A percentile compares a stretch with the other conserved stretches of the same genome.
Conservation (phyloP, 2,888 invertebrate species). For the Rhyacophila evoluta region DNA sequence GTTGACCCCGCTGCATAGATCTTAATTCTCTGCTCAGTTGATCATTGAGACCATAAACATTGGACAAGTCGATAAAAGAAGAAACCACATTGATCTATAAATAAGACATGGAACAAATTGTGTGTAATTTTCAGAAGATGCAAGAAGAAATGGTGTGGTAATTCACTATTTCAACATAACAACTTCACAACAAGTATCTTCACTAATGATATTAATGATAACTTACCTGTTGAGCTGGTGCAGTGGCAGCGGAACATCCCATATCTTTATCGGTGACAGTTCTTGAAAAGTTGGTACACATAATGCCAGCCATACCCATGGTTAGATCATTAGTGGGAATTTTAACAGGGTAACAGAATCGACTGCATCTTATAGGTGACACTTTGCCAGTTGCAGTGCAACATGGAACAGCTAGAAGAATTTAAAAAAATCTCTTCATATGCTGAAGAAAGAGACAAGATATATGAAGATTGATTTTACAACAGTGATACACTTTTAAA, state of each 20-base stretch:
- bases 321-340: conserved; percentile 61
- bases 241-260: conserved; percentile 70
- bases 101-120: background rate
- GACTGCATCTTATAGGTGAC: conserved; percentile 58
- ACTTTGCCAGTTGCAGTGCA: conserved; percentile 56
- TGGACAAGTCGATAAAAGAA: conserved; percentile 59
- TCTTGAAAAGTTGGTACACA: conserved; percentile 80
- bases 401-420: conserved; percentile 53
- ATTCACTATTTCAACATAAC: too few relatives aligned
- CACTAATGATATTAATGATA: too few relatives aligned
- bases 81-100: conserved; percentile 50
- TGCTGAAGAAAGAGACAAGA: too few relatives aligned
- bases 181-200: too few relatives aligned
- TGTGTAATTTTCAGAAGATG: too few relatives aligned
- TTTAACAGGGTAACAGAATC: conserved; percentile 62
- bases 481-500: too few relatives aligned
- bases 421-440: too few relatives aligned
- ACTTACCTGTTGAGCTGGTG: conserved; percentile 78
- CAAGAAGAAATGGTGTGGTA: too few relatives aligned
- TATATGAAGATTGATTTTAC: too few relatives aligned
- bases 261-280: conserved; percentile 76
- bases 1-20: conserved; percentile 56
- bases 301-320: conserved; percentile 65
- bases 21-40: conserved; percentile 55
- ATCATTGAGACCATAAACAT: conserved; percentile 58